Base-by-base conservation (phyloP, 1,140 invertebrate genomes). In the Brachionus rotundiformis region DNA sequence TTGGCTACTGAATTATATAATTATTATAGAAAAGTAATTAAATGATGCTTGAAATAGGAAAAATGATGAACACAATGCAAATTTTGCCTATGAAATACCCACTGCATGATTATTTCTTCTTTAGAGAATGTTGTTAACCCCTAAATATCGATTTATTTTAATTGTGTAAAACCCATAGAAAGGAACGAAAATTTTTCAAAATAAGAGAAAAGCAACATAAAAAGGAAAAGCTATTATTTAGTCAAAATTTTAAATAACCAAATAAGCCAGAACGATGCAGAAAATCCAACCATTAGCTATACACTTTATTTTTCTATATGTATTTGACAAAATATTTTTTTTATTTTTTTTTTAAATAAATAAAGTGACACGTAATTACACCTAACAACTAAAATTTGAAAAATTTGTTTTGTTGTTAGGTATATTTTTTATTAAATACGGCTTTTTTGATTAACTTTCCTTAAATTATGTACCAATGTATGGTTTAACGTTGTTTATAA, bases 301-400 rank as follows among this genome's bases (percentile, higher is more conserved):
- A 73, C 68, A 27, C 39, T 73, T 41, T 73, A 47, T 73, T 73
- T 73, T 41, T 47, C 39, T 73, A 41, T 73, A 73, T 73, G 68
- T 73, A 44, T 73, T 73, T 73, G 68, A 73, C 68, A 73, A 73
- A 73, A 41, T n/a, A n/a, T n/a, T n/a, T n/a, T n/a, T n/a, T n/a
- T n/a, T n/a, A n/a, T n/a, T n/a, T n/a, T n/a, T n/a, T n/a, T n/a
- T n/a, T n/a, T n/a, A n/a, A 33, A 33, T 33, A 68, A 68, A 68
- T 68, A 68, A 68, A 68, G 39, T 73, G 68, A 73, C 68, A 73
- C 68, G 68, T 73, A 73, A 73, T 73, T 73, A 73, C 68, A 73
- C 68, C 68, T 73, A 73, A 73, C 68, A 73, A 73, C 68, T 73
- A 73, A 41, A 44, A 68, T 33, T 33, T n/a, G 16, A 73, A 73